A percentile compares a stretch with the other conserved stretches of the same genome.
These are phyloP conservation scores for Scarus forsteni DNA, from an alignment of 2,797 vertebrate genomes.

Conservation along the genomic window DNA sequence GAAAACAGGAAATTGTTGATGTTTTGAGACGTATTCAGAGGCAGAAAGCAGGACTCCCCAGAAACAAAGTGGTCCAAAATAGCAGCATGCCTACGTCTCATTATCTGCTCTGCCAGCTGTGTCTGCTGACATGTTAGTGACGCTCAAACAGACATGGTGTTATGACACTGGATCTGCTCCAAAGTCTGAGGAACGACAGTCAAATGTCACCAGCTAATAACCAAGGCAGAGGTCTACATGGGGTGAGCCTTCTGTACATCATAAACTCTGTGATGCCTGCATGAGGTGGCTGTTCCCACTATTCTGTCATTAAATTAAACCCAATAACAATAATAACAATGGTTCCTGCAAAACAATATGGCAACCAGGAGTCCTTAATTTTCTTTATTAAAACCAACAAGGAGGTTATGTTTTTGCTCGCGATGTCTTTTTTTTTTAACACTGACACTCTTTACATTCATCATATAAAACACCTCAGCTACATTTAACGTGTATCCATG, in stretches of 20 bases:
- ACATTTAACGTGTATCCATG: too few species aligned
- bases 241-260: slow-evolving; percentile 1
- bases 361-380: too few species aligned
- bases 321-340: too few species aligned
- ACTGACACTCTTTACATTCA: too few species aligned
- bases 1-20: background rate
- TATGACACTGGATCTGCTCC: slow-evolving; percentile 57
- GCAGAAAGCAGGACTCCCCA: slow-evolving; percentile 22
- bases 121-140: slow-evolving; percentile 50
- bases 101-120: slow-evolving; percentile 62
- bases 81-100: slow-evolving; percentile 55
- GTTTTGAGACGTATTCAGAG: slow-evolving; percentile 1
- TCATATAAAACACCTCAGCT: too few species aligned
- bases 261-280: background rate
- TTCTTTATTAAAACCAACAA: too few species aligned
- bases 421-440: too few species aligned
- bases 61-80: slow-evolving; percentile 71
- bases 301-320: too few species aligned
- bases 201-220: slow-evolving; percentile 49
- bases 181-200: slow-evolving; percentile 42
- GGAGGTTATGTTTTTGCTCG: too few species aligned
- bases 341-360: too few species aligned
- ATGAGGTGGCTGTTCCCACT: too few species aligned
- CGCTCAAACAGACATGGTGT: slow-evolving; percentile 27
- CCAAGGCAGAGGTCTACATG: background rate